Conservation (phyloP, 2,113 vertebrate genomes). For the Meriones unguiculatus region DNA sequence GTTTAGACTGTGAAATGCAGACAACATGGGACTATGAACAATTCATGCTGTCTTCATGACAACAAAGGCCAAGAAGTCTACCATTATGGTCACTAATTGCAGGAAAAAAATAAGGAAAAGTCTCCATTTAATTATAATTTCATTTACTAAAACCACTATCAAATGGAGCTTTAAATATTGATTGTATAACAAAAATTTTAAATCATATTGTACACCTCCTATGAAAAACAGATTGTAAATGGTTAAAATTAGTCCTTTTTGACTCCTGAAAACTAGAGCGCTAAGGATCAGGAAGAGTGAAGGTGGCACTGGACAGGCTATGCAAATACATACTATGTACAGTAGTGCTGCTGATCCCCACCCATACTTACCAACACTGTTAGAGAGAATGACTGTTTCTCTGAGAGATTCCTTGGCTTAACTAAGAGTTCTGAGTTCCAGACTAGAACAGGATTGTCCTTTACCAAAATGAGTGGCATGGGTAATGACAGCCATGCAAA, state of each 20-base stretch:
- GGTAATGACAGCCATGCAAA: background rate
- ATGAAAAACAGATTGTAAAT: background rate
- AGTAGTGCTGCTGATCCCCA: background rate
- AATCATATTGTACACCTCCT: background rate
- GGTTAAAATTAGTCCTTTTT: background rate
- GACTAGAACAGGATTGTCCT: background rate
- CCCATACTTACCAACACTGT: background rate
- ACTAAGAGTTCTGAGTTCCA: background rate
- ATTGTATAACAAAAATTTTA: background rate
- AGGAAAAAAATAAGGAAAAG: background rate
- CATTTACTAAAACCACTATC: background rate
- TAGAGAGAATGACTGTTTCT: background rate
- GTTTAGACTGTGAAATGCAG: background rate
- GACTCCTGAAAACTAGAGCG: background rate
- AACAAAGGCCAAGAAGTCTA: background rate
- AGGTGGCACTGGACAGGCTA: background rate
- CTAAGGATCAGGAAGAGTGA: background rate
- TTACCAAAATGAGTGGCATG: background rate
- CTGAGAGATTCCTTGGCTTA: background rate
- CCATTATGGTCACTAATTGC: background rate
- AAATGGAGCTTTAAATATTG: background rate
- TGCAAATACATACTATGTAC: rapidly evolving
- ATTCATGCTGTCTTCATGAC: background rate
- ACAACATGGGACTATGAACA: background rate
- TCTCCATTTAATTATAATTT: background rate